Base-by-base conservation (phyloP, 2,113 vertebrate genomes). In the Nesospiza acunhae region DNA sequence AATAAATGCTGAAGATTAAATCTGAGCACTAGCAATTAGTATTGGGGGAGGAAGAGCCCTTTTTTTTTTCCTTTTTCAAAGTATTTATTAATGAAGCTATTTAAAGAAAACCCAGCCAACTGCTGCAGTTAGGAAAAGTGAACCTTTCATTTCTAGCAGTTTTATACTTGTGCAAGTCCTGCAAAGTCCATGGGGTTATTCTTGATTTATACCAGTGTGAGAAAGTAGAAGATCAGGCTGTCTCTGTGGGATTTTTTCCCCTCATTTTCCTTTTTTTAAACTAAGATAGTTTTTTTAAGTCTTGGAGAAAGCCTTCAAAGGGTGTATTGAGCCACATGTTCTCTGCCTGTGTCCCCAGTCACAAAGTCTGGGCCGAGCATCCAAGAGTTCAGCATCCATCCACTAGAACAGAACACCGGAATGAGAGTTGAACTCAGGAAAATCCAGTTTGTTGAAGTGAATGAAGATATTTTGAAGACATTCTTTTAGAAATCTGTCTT, bases 1-100 rank as follows among this genome's bases (percentile, higher is more conserved):
- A 97, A 96, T 95, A 96, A 95, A 94, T 87, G 94, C 86, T 89
- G 92, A 91, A 97, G 96, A 97, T 97, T 97, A 96, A 97, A 94
- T 96, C 93, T 95, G 94, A 96, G 93, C 81, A 55, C 93, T 93
- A 87, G 96, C 95, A 97, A 97, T 97, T 97, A 97, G 95, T 94
- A 95, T 35, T 93, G 93, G 89, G 80, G 91, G 80, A 94, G 77
- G 93, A 90, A 95, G 76, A 94, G 52, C 0, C 1, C 80, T 73
- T 79, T 77, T 84, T 78, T 56, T 4, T 2, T 7, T 3, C 39
- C 27, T 60, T 78, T 90, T 86, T 69, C 26, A 6, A 86, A 74
- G 96, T 96, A 94, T 93, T 95, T 96, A 91, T 95, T 97, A 97
- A 95, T 94, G 88, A 96, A 94, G 92, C 92, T 94, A 91, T 93